These are phyloP conservation scores for Urocyon cinereoargenteus DNA, from an alignment of 2,797 vertebrate genomes.

Conservation along the genomic window DNA sequence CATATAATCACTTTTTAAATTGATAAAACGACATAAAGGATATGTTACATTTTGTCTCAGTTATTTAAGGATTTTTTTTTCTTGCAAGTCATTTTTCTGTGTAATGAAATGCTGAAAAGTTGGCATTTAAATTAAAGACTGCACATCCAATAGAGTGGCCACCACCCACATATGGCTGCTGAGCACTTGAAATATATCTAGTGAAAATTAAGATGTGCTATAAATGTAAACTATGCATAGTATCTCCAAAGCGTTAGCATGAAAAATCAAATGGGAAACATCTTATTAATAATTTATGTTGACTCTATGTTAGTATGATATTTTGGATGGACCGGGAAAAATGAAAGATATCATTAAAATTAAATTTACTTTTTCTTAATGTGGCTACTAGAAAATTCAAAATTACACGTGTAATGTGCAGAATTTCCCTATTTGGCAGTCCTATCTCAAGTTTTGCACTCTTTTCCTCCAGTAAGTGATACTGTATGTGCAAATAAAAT, in stretches of 20 bases:
- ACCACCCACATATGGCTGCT: background rate
- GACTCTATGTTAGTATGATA: background rate
- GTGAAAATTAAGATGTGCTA: background rate
- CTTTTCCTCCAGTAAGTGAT: background rate
- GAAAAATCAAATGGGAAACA: slow-evolving; percentile 27
- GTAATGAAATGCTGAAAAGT: background rate
- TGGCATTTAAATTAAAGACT: background rate
- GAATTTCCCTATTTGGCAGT: background rate
- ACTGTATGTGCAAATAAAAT: background rate
- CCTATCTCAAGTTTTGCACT: background rate
- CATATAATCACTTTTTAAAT: slow-evolving; percentile 87
- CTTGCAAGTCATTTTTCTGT: slow-evolving; percentile 17
- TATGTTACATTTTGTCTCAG: background rate
- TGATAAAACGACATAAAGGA: background rate
- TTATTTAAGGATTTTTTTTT: background rate
- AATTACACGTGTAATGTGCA: background rate
- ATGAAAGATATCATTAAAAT: slow-evolving; percentile 50
- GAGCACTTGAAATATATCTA: background rate
- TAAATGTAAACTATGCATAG: background rate
- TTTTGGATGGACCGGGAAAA: background rate
- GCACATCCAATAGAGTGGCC: no score
- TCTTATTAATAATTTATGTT: background rate
- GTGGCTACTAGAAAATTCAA: background rate
- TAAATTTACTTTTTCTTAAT: slow-evolving; percentile 50
- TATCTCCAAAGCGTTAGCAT: background rate